Percentiles rank a stretch among this genome's conserved stretches.
phyloP scores from a whole-genome alignment of 2,888 invertebrate genomes.

The Melanchra persicariae region DNA sequence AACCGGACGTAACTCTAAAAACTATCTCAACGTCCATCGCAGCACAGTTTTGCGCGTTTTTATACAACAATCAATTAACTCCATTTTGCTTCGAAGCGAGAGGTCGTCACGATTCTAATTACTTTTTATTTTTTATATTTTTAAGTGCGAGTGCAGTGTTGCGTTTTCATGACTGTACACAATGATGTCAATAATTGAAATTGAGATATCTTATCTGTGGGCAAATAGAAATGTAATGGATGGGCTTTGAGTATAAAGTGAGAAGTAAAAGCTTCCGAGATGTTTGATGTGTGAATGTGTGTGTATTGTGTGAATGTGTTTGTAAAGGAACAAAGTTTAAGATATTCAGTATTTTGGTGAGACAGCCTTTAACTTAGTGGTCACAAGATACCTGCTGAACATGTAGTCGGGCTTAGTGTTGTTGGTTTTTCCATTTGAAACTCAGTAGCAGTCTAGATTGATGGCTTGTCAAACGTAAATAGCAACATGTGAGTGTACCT shows the following conservation, averaged over 20 bases:
- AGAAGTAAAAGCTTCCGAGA: slow-evolving; percentile 30
- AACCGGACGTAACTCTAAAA: slow-evolving; percentile 51
- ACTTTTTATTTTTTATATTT: slow-evolving; percentile 69
- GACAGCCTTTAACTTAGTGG: no score
- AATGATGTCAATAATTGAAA: slow-evolving; percentile 61
- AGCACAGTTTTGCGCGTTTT: slow-evolving; percentile 66
- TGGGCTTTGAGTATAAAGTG: slow-evolving; percentile 17
- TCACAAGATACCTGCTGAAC: no score
- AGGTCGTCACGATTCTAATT: slow-evolving; percentile 77
- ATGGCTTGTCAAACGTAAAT: no score
- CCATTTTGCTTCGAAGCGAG: slow-evolving; percentile 69
- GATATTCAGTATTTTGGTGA: no score
- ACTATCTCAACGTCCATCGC: slow-evolving; percentile 46
- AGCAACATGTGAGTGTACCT: no score
- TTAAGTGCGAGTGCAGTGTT: slow-evolving; percentile 65
- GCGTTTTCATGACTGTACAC: slow-evolving; percentile 57
- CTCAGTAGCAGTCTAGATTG: no score
- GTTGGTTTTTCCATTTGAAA: no score
- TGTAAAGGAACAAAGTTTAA: background rate
- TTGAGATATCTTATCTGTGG: slow-evolving; percentile 59
- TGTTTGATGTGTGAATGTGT: background rate
- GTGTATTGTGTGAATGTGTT: background rate
- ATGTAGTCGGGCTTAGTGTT: no score
- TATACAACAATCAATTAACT: slow-evolving; percentile 78
- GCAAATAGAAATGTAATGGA: slow-evolving; percentile 47